Base-by-base conservation (phyloP, 2,888 invertebrate species). In the Drosophila atroscutellata region DNA sequence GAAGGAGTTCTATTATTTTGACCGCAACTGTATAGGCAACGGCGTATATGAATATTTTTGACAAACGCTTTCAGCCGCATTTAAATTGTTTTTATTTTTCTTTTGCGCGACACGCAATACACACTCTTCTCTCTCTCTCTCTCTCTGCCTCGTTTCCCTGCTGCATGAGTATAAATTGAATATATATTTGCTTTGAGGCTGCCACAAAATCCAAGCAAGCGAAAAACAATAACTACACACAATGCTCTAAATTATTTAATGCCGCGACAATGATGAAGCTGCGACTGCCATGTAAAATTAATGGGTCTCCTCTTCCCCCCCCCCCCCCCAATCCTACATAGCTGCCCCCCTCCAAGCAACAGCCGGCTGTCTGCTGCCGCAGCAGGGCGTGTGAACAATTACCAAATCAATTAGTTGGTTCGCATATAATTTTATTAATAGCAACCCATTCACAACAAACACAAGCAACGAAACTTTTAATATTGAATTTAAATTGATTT, bases 101-200 rank as follows among this genome's bases (percentile, higher is more conserved):
- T 18, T 24, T 11, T 24, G 28, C 20, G 24, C 52, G 32, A 32
- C 32, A 70, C 52, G 30, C 49, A 49, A 30, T n/a, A 42, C 39
- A 39, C 28, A 47, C 42, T 36, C 9, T n/a, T 28, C 8, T 34
- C 51, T 42, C 13, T 36, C 34, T 9, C 20, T 24, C 7, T 13
- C 6, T 0, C 34, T 24, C 24, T 13, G 13, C 3, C 11, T 3
- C 26, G 8, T 24, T 45, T 8, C 8, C 15, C 15, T 15, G 15
- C 8, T 45, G 4, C 24, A 45, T 49, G 56, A 66, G 24, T 60
- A 66, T 61, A 34, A 83, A 81, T 77, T 80, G 69, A 82, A 80
- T 30, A 51, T 20, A 86, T 86, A 80, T 80, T 77, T 80, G 70
- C 68, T 75, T 77, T 68, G 63, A 66, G 69, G 72, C 49, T 62